Base-by-base conservation (phyloP, 1,140 invertebrate species). In the Portunus trituberculatus region DNA sequence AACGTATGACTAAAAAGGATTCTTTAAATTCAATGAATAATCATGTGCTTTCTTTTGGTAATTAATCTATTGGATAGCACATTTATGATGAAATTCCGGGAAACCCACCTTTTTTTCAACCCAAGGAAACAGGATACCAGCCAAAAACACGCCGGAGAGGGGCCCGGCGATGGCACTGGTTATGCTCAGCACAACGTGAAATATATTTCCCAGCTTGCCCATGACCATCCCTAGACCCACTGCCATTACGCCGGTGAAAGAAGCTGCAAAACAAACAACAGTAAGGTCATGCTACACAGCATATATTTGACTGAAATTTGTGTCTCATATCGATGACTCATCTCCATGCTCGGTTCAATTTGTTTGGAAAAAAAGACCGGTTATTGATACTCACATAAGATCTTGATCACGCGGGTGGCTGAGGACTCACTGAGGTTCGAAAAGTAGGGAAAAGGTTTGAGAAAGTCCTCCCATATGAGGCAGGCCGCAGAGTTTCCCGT, bases 401-500 rank as follows among this genome's bases (percentile, higher is more conserved):
- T 10, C 25, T 94, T 94, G 59, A 94, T n/a, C 32, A 94, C 88
- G 31, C 32, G 90, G 0, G 93, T 94, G 10, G 93, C 88, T 0
- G 20, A 28, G 32, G 59, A 59, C 8, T 91, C 93, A 39, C 32
- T 83, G 20, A 94, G 16, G 4, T n/a, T 6, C 10, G 20, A 46
- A 67, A 94, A 94, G 7, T 52, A 84, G 12, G 31, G 87, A 0
- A 46, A 4, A 4, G 46, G 39, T 39, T 84, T 94, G 4, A 94
- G 93, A 32, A 91, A 91, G 67, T 94, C 93, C 45, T 94, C 89
- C 93, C 89, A 91, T 16, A 94, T 20, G 32, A 94, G 29, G 82
- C 93, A 94, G 0, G 93, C 93, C 25, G 83, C 76, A 16, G 93
- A 91, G 93, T 94, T 94, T 2, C 88, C 87, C 2, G 39, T 48